phyloP scores from a whole-genome alignment of 2,113 vertebrate genomes.

The Mormyrus iriodes region DNA sequence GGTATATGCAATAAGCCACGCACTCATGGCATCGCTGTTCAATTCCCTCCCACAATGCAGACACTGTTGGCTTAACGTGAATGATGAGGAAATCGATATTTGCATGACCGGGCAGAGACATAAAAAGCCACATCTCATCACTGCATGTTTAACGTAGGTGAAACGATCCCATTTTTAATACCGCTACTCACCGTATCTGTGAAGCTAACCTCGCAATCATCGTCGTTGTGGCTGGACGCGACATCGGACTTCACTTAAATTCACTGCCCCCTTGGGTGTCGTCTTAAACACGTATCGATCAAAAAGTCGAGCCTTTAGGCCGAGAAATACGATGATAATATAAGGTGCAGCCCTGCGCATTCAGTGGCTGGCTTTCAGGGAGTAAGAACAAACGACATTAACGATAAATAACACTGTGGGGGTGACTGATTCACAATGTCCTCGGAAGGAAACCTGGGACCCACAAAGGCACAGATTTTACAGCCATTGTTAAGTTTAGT shows the following conservation, averaged over 20 bases:
- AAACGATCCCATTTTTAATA: not conserved
- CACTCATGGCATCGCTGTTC: not conserved
- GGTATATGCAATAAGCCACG: not conserved
- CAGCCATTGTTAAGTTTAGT: not conserved
- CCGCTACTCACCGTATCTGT: not conserved
- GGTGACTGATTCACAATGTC: slow-evolving; percentile 21
- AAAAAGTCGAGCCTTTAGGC: not conserved
- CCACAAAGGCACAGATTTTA: not conserved
- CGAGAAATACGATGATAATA: not conserved
- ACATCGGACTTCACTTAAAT: no score
- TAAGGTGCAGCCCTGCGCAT: not conserved
- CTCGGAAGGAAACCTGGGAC: not conserved
- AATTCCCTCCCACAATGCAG: not conserved
- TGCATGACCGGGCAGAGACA: not conserved
- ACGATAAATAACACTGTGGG: not conserved
- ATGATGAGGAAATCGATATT: slow-evolving; percentile 6
- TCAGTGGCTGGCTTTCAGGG: not conserved
- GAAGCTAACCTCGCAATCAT: not conserved
- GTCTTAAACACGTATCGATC: slow-evolving; percentile 2
- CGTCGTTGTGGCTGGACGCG: not conserved
- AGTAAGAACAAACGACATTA: not conserved
- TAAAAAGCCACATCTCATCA: not conserved
- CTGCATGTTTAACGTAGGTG: not conserved
- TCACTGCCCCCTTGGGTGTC: not conserved
- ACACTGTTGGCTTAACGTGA: not conserved